Evolutionary conservation across 2,113 vertebrate species (phyloP).

Genomic region (Leucoraja erinaceus): DNA sequence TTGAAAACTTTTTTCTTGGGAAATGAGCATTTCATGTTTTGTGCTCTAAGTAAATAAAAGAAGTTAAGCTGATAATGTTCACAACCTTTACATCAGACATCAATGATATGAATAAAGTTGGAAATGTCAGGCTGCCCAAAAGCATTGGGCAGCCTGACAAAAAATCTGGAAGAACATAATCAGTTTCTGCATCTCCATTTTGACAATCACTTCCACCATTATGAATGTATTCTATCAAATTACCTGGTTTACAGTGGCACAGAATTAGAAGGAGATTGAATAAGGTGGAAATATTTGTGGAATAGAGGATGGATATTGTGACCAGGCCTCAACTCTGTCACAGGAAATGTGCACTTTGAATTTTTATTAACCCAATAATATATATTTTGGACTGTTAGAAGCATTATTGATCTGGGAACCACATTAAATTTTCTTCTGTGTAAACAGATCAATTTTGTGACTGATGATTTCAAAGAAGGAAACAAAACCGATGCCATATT

Average conservation of each 20-base stretch:
- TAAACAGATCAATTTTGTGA: not conserved
- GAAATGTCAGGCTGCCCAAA: not conserved
- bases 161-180: not conserved
- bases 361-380: not conserved
- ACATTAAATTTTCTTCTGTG: not conserved
- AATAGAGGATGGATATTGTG: not conserved
- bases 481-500: not conserved
- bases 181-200: not conserved
- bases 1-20: not conserved
- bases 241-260: not conserved
- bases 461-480: not conserved
- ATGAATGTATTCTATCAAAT: not conserved
- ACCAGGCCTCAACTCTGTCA: not conserved
- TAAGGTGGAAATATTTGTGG: not conserved
- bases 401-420: not conserved
- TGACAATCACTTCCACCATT: not conserved
- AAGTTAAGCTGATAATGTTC: not conserved
- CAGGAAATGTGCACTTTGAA: not conserved
- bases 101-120: not conserved
- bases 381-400: not conserved
- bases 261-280: not conserved
- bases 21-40: constrained; percentile 14
- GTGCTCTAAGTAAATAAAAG: not conserved
- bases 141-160: too few relatives aligned
- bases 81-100: not conserved